phyloP scores from a whole-genome alignment of 2,113 vertebrate species.

The Pomatorhinus ruficollis region DNA sequence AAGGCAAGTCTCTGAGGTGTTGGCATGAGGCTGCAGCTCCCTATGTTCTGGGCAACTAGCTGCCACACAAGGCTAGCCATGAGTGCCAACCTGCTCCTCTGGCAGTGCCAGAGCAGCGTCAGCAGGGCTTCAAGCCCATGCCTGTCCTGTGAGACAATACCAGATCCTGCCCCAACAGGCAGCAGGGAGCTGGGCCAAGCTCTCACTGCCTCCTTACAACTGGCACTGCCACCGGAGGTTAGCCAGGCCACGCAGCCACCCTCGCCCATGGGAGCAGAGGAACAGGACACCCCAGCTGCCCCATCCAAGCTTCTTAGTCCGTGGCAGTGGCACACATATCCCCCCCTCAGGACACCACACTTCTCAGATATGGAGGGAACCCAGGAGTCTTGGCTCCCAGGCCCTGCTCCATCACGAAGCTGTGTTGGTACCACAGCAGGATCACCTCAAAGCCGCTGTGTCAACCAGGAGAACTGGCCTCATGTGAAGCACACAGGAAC shows the following conservation, averaged over 20 bases:
- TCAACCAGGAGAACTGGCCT: fast-evolving
- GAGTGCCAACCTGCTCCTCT: not conserved
- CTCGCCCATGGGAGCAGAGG: fast-evolving
- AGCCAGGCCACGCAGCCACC: not conserved
- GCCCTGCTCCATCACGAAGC: not conserved
- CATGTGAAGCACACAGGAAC: not conserved
- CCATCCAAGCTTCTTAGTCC: not conserved
- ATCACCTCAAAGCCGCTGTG: not conserved
- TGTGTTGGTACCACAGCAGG: not conserved
- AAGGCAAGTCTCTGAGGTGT: not conserved
- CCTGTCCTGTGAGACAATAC: not conserved
- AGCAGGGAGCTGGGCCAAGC: not conserved
- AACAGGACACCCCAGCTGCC: not conserved
- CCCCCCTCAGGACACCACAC: not conserved
- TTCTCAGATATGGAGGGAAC: not conserved
- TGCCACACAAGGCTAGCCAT: not conserved
- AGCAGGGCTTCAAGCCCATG: not conserved
- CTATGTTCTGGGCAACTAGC: not conserved
- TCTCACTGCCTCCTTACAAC: fast-evolving
- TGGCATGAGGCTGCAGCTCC: not conserved
- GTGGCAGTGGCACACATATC: fast-evolving
- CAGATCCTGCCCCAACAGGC: not conserved
- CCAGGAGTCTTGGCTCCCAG: not conserved
- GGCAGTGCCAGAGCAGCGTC: not conserved
- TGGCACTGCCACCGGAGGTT: fast-evolving